phyloP scores from a whole-genome alignment of 1,140 invertebrate genomes.

The Cecropterus lyciades region DNA sequence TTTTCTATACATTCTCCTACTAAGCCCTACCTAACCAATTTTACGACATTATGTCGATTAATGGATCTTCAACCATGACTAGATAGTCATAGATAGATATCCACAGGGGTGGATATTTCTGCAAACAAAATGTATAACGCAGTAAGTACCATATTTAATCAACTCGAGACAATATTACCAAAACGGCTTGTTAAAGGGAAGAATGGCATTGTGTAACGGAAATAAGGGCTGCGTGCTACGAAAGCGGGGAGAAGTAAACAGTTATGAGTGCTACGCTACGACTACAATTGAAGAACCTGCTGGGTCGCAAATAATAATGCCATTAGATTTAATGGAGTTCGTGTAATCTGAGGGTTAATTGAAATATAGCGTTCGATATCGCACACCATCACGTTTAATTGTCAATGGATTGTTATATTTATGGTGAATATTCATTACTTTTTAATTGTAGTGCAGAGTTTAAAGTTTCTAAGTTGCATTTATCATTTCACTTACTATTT shows the following conservation, averaged over 20 bases:
- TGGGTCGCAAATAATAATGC: constrained; percentile 1
- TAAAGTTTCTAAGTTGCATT: too few relatives aligned
- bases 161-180: constrained; percentile 14
- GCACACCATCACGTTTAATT: background rate
- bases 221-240: constrained; percentile 17
- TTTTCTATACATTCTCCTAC: too few relatives aligned
- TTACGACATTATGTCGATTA: too few relatives aligned
- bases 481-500: too few relatives aligned
- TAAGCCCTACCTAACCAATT: too few relatives aligned
- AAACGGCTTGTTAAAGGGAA: constrained; percentile 19
- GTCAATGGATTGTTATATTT: too few relatives aligned
- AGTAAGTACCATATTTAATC: constrained; percentile 14
- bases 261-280: background rate
- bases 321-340: constrained; percentile 13
- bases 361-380: background rate
- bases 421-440: too few relatives aligned
- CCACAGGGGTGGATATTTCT: too few relatives aligned
- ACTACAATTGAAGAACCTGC: constrained; percentile 5
- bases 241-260: constrained; percentile 13
- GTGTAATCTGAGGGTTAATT: constrained; percentile 11
- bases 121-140: constrained; percentile 1
- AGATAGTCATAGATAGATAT: too few relatives aligned
- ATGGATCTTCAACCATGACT: too few relatives aligned
- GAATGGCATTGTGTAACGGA: constrained; percentile 27
- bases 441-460: too few relatives aligned